Evolutionary conservation across 2,113 vertebrate genomes (phyloP).

Genomic region (Chionodraco myersi): DNA sequence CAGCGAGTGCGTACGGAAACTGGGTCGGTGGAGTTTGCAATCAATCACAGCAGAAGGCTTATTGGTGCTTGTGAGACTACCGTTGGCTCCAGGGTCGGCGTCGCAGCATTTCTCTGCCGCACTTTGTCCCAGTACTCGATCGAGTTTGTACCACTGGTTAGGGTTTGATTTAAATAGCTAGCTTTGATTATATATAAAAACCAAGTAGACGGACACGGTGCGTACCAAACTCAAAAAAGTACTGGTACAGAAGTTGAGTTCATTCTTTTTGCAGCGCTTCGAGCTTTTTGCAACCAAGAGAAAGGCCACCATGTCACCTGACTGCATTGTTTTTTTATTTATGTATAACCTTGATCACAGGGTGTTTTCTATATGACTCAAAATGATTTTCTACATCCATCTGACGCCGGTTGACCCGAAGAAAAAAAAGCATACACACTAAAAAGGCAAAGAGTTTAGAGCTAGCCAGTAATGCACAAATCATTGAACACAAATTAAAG

Average conservation of each 20-base stretch:
- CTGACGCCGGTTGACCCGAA: conserved; percentile 7
- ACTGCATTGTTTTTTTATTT: not conserved
- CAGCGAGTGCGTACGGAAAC: not conserved
- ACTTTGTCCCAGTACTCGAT: conserved; percentile 4
- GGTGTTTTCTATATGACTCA: conserved; percentile 29
- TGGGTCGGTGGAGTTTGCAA: not conserved
- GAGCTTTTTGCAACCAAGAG: conserved; percentile 28
- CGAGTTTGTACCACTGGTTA: not conserved
- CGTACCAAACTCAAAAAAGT: not conserved
- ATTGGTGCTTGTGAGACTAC: not conserved
- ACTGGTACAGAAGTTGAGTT: not conserved
- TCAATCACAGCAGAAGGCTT: conserved; percentile 12
- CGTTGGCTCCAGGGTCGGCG: not conserved
- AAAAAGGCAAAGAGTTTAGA: not conserved
- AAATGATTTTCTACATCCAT: conserved; percentile 21
- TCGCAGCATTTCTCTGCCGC: not conserved
- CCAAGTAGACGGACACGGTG: not conserved
- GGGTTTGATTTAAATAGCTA: not conserved
- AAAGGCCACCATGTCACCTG: not conserved
- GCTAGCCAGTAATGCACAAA: not conserved
- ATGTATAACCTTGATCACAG: conserved; percentile 9
- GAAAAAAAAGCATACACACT: not conserved
- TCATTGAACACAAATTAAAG: not conserved
- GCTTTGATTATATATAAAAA: not conserved
- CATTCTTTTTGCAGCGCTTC: not conserved